Conservation (phyloP, 2,797 vertebrate species). For the Enteromius argenteus region DNA sequence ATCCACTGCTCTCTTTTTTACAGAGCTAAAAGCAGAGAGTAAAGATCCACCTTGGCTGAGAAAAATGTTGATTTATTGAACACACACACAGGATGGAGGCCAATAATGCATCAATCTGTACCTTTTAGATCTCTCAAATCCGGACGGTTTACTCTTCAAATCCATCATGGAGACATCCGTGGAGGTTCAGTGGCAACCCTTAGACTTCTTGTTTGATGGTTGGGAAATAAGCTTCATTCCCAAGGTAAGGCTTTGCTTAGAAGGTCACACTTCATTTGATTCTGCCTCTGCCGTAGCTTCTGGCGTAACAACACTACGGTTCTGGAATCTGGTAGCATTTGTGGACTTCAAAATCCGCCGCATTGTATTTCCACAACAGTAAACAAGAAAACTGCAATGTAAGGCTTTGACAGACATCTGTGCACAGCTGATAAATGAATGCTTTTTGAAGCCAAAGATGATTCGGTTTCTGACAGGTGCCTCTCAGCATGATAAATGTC, state of each 20-base stretch:
- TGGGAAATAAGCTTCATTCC: slow-evolving; percentile 99
- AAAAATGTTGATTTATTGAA: slow-evolving; percentile 71
- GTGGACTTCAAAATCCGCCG: background rate
- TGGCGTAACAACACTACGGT: slow-evolving; percentile 16
- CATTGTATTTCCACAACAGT: background rate
- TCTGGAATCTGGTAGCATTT: slow-evolving; percentile 22
- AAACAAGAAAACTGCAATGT: slow-evolving; percentile 18
- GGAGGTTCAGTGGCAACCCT: slow-evolving; percentile 96
- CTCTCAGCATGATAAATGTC: slow-evolving; percentile 37
- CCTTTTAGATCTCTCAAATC: slow-evolving; percentile 90
- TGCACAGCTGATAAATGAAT: background rate
- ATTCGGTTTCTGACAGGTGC: slow-evolving; percentile 25
- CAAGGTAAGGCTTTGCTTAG: slow-evolving; percentile 77
- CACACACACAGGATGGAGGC: slow-evolving; percentile 63
- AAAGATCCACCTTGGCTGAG: slow-evolving; percentile 34
- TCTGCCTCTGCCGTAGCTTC: slow-evolving; percentile 5
- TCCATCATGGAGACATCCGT: slow-evolving; percentile 95
- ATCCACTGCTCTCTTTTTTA: background rate
- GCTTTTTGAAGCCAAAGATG: slow-evolving; percentile 18
- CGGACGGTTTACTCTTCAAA: slow-evolving; percentile 93
- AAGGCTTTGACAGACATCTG: slow-evolving; percentile 20
- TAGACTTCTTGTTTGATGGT: slow-evolving; percentile 92
- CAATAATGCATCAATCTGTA: slow-evolving; percentile 71
- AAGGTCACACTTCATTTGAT: slow-evolving; percentile 41
- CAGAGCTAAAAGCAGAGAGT: slow-evolving; percentile 9